Base-by-base conservation (phyloP, 2,113 vertebrate genomes). In the Chlamydotis undulata region DNA sequence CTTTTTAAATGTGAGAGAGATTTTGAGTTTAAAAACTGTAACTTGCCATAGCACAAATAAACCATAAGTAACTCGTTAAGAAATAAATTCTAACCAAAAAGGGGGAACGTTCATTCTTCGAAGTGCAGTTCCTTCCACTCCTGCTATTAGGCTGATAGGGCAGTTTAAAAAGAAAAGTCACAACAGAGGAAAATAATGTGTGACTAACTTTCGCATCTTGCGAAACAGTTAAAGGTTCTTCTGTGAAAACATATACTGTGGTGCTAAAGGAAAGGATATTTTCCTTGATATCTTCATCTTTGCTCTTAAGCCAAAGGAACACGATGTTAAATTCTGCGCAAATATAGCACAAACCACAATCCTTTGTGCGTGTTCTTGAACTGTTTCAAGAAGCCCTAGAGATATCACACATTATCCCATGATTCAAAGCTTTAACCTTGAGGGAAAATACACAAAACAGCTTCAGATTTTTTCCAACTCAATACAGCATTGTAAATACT, bases 371-470 rank as follows among this genome's bases (percentile, higher is more conserved):
- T 89, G 95, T 93, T 96, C 94, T 96, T 97, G 95, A 96, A 95
- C 96, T 94, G 94, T 97, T 96, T 96, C 94, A 96, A 96, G 94
- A 96, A 96, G 89, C 96, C 96, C 96, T 85, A 89, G 94, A 97
- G 93, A 95, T 96, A 97, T 92, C 96, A 95, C 90, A 94, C 81
- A 91, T 90, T 95, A 97, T 94, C 91, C 96, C 94, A 90, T 97
- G 96, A 97, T 97, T 96, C 96, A 97, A 95, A 94, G 94, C 93
- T 96, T 94, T 97, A 97, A 97, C 96, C 97, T 97, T 97, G 96
- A 94, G 94, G 89, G 83, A 91, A 93, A 96, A 97, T 63, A 95
- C 91, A 95, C 94, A 96, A 96, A 93, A 94, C 91, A 87, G 93
- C 87, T 85, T 89, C 93, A 89, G 49, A 83, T 89, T 96, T 96